Evolutionary conservation across 2,888 invertebrate species (phyloP).

Genomic region (Heliconius ismenius): DNA sequence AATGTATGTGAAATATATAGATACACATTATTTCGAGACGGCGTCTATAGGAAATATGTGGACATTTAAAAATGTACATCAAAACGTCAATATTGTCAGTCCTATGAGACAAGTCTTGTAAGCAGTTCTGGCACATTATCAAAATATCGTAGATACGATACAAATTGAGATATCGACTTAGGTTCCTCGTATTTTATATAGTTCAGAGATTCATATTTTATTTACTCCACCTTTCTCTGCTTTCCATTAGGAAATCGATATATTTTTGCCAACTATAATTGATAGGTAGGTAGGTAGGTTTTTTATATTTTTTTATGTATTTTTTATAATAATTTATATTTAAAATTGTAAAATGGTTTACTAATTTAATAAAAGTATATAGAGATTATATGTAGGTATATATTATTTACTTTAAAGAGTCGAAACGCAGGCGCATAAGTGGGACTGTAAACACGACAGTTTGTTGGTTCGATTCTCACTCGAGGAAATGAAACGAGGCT

Average conservation of each 20-base stretch:
- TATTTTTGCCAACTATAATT: no score
- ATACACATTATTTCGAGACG: not conserved
- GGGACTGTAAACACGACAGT: no score
- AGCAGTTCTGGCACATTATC: conserved; percentile 6
- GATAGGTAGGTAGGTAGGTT: no score
- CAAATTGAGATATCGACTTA: conserved; percentile 1
- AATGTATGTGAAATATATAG: not conserved
- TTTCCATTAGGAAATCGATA: no score
- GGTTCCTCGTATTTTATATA: no score
- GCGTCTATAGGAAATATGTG: not conserved
- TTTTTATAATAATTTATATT: no score
- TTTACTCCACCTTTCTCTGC: not conserved
- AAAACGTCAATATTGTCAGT: conserved; percentile 2
- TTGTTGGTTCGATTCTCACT: not conserved
- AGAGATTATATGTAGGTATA: no score
- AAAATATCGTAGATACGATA: not conserved
- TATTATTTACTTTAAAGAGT: no score
- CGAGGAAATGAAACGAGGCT: not conserved
- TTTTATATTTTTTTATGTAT: no score
- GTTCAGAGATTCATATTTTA: not conserved
- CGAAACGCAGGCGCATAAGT: no score
- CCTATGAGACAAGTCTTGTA: not conserved
- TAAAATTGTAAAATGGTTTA: no score
- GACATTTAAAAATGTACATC: not conserved
- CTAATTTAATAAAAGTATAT: no score